A percentile compares a stretch with the other conserved stretches of the same genome.
phyloP scores from a whole-genome alignment of 2,113 vertebrate species.

The Xenopus tropicalis region UCB_Xtro_10.0 CM004445.2:113369001-113369500 shows the following conservation, averaged over 20 bases:
- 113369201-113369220: conserved; percentile 11
- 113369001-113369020: too few relatives aligned
- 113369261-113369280: conserved; percentile 84
- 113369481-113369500: conserved; percentile 92
- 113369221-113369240: conserved; percentile 25
- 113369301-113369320: conserved; percentile 86
- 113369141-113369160: too few relatives aligned
- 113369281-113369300: conserved; percentile 81
- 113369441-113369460: conserved; percentile 81
- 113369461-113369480: conserved; percentile 87
- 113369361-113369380: conserved; percentile 94
- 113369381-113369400: conserved; percentile 83
- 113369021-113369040: too few relatives aligned
- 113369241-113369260: conserved; percentile 71
- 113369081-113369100: too few relatives aligned
- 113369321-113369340: conserved; percentile 87
- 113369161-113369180: too few relatives aligned
- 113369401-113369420: conserved; percentile 85
- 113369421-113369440: conserved; percentile 90
- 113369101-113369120: too few relatives aligned
- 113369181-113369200: not conserved
- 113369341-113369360: conserved; percentile 85
- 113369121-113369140: too few relatives aligned
- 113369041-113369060: too few relatives aligned
- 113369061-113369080: too few relatives aligned